These are phyloP conservation scores for Gastrophryne carolinensis DNA, from an alignment of 2,797 vertebrate species.

Conservation along the genomic window DNA sequence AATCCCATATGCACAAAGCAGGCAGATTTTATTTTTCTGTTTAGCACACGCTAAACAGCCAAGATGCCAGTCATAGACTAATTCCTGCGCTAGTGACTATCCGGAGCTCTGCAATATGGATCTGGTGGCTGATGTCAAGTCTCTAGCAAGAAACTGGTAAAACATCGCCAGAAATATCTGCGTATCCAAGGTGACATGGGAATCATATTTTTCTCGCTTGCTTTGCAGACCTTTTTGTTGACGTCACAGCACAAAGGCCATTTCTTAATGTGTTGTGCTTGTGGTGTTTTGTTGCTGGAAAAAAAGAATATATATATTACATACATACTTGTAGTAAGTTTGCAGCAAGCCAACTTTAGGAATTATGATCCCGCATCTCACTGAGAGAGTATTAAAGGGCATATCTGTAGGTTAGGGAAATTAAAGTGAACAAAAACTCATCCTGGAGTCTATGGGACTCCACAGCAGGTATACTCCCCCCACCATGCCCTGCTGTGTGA, in stretches of 20 bases:
- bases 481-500: too few relatives aligned
- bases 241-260: background rate
- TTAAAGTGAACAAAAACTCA: too few relatives aligned
- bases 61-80: slow-evolving; percentile 12
- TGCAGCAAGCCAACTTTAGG: too few relatives aligned
- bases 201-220: background rate
- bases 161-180: background rate
- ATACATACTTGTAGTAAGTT: too few relatives aligned
- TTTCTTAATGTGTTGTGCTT: too few relatives aligned
- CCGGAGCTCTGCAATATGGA: background rate
- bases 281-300: too few relatives aligned
- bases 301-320: too few relatives aligned
- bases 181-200: background rate
- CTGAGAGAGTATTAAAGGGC: too few relatives aligned
- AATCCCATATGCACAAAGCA: background rate
- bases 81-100: slow-evolving; percentile 3
- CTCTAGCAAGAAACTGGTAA: background rate
- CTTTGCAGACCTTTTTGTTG: background rate
- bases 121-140: background rate
- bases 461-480: too few relatives aligned
- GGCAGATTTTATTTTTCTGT: slow-evolving; percentile 7
- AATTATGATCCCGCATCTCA: too few relatives aligned
- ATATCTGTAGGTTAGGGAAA: too few relatives aligned
- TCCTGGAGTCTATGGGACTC: too few relatives aligned
- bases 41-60: background rate